Conservation (phyloP, 1,140 invertebrate species). For the Diabrotica undecimpunctata region DNA sequence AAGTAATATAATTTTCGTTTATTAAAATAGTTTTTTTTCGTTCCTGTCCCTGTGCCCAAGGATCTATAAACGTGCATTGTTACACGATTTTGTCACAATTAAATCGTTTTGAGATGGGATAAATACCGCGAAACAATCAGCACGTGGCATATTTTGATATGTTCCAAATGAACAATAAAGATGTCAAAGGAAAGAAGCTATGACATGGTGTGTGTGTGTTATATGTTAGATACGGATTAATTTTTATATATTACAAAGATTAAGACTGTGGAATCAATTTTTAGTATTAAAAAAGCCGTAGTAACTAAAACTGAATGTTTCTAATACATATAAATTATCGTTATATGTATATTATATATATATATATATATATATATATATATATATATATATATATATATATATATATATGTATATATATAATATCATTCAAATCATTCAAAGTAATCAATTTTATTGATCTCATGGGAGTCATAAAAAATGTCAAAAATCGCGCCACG, state of each 20-base stretch:
- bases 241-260: background rate
- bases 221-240: background rate
- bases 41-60: background rate
- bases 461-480: no score
- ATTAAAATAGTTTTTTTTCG: background rate
- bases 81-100: background rate
- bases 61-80: background rate
- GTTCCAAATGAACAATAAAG: background rate
- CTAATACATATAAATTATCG: no score
- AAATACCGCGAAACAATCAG: background rate
- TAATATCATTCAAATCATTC: no score
- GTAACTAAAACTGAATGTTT: no score
- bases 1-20: background rate
- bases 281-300: no score
- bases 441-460: no score
- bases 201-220: background rate
- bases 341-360: no score
- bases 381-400: no score
- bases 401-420: no score
- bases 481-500: no score
- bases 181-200: background rate
- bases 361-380: no score
- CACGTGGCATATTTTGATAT: background rate
- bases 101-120: background rate
- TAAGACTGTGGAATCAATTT: no score